Evolutionary conservation across 2,113 vertebrate species (phyloP).

Genomic region (Cottus gobio): DNA sequence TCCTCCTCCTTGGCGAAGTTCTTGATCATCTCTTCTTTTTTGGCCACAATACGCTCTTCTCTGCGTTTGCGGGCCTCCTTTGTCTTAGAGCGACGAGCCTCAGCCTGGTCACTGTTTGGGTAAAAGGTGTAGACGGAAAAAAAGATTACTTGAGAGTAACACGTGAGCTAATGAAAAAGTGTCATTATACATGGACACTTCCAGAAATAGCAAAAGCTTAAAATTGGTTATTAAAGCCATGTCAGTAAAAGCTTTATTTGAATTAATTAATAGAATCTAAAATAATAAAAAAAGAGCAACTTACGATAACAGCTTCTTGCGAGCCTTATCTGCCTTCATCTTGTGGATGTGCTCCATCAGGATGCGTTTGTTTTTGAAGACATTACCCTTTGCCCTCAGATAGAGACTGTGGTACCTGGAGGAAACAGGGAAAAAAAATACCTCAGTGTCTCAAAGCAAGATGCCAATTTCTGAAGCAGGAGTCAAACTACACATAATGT

Average conservation of each 20-base stretch:
- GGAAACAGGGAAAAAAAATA: neutral
- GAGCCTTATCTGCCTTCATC: conserved; percentile 96
- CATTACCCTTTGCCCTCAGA: conserved; percentile 95
- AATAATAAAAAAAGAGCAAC: conserved; percentile 53
- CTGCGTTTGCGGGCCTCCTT: conserved; percentile 96
- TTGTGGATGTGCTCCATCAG: conserved; percentile 99
- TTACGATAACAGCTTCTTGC: conserved; percentile 97
- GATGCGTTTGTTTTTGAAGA: conserved; percentile 98
- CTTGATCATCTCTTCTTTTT: conserved; percentile 98
- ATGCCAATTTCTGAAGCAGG: neutral
- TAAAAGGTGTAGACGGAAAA: neutral
- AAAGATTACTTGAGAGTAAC: neutral
- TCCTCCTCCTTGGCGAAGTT: conserved; percentile 95
- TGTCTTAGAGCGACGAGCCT: conserved; percentile 95
- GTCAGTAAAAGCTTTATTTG: neutral
- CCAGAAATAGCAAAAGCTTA: neutral
- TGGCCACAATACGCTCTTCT: conserved; percentile 94
- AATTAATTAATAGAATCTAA: neutral
- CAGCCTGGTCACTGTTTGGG: conserved; percentile 90
- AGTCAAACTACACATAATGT: neutral
- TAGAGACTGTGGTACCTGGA: conserved; percentile 96
- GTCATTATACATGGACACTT: neutral
- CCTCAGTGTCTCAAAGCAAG: neutral
- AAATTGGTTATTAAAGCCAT: neutral
- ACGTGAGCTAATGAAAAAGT: neutral